These are phyloP conservation scores for Fissipunctia ypsillon DNA, from an alignment of 2,888 invertebrate genomes.

Conservation along the genomic window DNA sequence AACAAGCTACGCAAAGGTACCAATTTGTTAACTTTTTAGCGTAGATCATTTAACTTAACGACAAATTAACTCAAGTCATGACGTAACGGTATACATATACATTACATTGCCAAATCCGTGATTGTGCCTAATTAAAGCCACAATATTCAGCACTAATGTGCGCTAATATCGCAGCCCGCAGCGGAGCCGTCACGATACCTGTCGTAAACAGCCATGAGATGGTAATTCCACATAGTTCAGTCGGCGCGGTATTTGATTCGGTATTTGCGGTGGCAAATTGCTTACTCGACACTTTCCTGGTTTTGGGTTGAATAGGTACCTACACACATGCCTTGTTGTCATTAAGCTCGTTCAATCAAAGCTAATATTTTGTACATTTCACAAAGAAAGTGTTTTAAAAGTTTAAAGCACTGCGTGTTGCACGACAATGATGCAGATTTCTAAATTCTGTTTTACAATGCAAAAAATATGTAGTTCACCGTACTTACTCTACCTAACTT, in stretches of 20 bases:
- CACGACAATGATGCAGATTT: not conserved
- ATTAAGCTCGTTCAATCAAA: not conserved
- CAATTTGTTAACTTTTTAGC: not conserved
- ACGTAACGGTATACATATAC: slow-evolving; percentile 11
- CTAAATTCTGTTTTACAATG: not conserved
- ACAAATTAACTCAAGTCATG: slow-evolving; percentile 21
- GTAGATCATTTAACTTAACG: not conserved
- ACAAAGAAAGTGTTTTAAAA: not conserved
- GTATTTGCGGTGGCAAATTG: slow-evolving; percentile 60
- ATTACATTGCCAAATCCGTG: slow-evolving; percentile 14
- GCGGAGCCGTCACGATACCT: slow-evolving; percentile 17
- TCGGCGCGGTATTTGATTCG: slow-evolving; percentile 57
- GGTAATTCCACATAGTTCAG: slow-evolving; percentile 52
- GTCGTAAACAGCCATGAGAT: slow-evolving; percentile 39
- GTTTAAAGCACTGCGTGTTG: not conserved
- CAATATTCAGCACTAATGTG: slow-evolving; percentile 37
- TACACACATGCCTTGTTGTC: slow-evolving; percentile 1
- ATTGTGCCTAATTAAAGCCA: slow-evolving; percentile 46
- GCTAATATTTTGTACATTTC: not conserved
- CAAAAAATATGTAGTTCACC: not conserved
- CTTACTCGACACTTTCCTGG: slow-evolving; percentile 29
- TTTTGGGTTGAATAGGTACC: slow-evolving; percentile 1
- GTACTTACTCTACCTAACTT: not conserved
- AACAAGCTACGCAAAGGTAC: not conserved
- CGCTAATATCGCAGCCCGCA: slow-evolving; percentile 16